Evolutionary conservation across 2,113 vertebrate species (phyloP).

Genomic region (Uria aalge): DNA sequence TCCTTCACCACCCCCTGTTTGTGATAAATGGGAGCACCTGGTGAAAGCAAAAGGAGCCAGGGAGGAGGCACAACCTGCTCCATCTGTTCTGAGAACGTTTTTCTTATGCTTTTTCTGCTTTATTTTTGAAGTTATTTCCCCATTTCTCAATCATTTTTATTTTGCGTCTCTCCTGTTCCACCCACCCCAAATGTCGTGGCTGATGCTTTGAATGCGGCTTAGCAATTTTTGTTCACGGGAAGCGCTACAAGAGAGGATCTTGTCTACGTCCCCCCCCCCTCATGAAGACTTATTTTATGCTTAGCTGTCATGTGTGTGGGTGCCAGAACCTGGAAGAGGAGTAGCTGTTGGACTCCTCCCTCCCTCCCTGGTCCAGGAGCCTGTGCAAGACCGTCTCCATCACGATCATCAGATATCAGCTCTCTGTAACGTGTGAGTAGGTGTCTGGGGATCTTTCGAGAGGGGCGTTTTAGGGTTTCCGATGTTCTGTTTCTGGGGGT

Average conservation of each 20-base stretch:
- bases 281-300: neutral
- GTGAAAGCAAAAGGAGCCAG: neutral
- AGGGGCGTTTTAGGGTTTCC: neutral
- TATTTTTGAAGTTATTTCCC: neutral
- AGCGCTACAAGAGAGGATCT: neutral
- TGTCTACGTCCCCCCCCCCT: accelerated
- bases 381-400: neutral
- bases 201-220: neutral
- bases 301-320: neutral
- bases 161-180: neutral
- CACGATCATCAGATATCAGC: neutral
- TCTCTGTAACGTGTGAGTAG: neutral
- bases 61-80: neutral
- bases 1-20: neutral
- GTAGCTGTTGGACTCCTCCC: neutral
- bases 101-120: neutral
- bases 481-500: neutral
- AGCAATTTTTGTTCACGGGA: neutral
- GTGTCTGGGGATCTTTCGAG: neutral
- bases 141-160: accelerated
- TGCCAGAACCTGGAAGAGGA: neutral
- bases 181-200: too few relatives aligned
- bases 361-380: neutral
- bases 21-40: neutral
- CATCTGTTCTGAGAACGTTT: neutral